A percentile compares a stretch with the other conserved stretches of the same genome.
Evolutionary conservation across 1,140 invertebrate species (phyloP).

Genomic region (Sarcophaga bullata): DNA sequence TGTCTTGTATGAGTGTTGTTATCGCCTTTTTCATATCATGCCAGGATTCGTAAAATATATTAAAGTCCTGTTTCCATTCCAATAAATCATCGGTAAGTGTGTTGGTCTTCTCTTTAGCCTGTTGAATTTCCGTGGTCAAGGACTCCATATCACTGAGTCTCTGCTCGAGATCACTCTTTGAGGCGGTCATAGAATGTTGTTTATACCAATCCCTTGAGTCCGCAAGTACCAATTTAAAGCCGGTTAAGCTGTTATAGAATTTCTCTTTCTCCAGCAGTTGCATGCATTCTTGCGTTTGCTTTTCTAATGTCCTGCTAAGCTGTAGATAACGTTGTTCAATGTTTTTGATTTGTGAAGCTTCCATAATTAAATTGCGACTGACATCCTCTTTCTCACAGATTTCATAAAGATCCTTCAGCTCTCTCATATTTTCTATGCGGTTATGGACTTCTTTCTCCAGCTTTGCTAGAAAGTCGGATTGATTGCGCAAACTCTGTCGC

Average conservation of each 20-base stretch:
- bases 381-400: conserved; percentile 58
- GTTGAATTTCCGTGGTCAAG: conserved; percentile 55
- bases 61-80: conserved; percentile 64
- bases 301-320: conserved; percentile 48
- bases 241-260: conserved; percentile 63
- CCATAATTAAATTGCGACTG: conserved; percentile 52
- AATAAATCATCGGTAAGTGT: conserved; percentile 51
- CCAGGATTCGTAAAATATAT: conserved; percentile 63
- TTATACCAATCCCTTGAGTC: conserved; percentile 65
- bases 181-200: conserved; percentile 60
- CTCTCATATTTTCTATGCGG: conserved; percentile 43
- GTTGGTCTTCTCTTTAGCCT: conserved; percentile 53
- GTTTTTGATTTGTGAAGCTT: conserved; percentile 57
- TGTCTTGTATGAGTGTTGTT: conserved; percentile 56
- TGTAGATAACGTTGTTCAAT: conserved; percentile 55
- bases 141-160: conserved; percentile 64
- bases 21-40: conserved; percentile 63
- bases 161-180: conserved; percentile 58
- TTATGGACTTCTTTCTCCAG: conserved; percentile 49
- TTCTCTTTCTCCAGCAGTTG: conserved; percentile 57
- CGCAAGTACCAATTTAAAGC: conserved; percentile 62
- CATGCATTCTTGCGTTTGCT: conserved; percentile 50
- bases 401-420: conserved; percentile 56
- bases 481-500: conserved; percentile 58
- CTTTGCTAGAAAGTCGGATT: conserved; percentile 52